Evolutionary conservation across 2,113 vertebrate genomes (phyloP), one percentile per base, ranked within the genome.

Genomic region (Oenanthe melanoleuca): DNA sequence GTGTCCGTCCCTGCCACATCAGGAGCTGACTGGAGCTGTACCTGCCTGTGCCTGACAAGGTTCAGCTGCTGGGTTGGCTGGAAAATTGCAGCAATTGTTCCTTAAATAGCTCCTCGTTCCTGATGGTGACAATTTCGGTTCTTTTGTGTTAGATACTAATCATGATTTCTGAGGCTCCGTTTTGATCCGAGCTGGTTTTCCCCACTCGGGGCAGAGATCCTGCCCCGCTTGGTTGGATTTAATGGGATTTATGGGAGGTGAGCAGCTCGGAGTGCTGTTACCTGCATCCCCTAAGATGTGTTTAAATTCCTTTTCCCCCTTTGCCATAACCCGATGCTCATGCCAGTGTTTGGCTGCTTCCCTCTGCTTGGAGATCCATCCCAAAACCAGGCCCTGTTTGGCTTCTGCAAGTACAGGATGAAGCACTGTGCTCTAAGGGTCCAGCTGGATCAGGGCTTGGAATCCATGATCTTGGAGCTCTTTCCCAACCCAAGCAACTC

Each of bases 31-130:
- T 3, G 37, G 9, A 11, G 10, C 95, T 4, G 5, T 70, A 73
- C 88, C 90, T 64, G 92, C 56, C 2, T 24, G 1, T 14, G 2
- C 31, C 19, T 42, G 91, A 60, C 79, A 52, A 33, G 94, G 96
- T 86, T 95, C 75, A 44, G 49, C 94, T 45, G 47, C 25, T 1
- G 70, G 85, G 56, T 63, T 88, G 91, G 22, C 80, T 71, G 64
- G 38, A 31, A 90, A 95, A 91, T 88, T 80, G 89, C 96, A 77
- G 94, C 94, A 65, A 91, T 96, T 96, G 93, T 93, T 83, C 93
- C 33, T 92, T 91, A 94, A 97, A 93, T 83, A 93, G 92, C 92
- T 89, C 53, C 92, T 86, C 8, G 8, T 56, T 83, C 80, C 92
- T 28, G 64, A 59, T 12, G 82, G 82, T 28, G 90, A 57, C 40